Percentiles rank a stretch among this genome's conserved stretches.
Evolutionary conservation across 2,888 invertebrate species (phyloP).

Genomic region (Opisthograptis luteolata): DNA sequence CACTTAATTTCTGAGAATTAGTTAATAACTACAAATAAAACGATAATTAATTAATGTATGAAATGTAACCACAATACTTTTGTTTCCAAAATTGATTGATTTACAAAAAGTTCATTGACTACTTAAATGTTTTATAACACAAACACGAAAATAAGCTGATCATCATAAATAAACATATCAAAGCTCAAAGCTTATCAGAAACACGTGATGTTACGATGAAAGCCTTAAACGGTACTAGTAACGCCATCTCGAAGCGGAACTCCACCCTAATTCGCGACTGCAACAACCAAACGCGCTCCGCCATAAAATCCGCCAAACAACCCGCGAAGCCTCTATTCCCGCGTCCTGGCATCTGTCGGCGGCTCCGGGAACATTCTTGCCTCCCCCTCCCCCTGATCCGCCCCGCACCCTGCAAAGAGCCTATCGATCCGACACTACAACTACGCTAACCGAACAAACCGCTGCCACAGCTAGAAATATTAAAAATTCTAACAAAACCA

Average conservation of each 20-base stretch:
- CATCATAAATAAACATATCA: too few species aligned
- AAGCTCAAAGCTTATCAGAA: too few species aligned
- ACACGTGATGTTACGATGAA: too few species aligned
- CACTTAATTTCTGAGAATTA: too few species aligned
- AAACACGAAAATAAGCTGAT: too few species aligned
- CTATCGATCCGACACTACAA: slow-evolving; percentile 76
- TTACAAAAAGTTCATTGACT: too few species aligned
- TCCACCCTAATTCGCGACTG: slow-evolving; percentile 8
- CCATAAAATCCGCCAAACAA: slow-evolving; percentile 24
- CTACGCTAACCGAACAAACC: slow-evolving; percentile 67
- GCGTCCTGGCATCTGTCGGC: slow-evolving; percentile 71
- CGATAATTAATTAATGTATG: too few species aligned
- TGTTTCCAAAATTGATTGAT: too few species aligned
- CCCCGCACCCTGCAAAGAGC: slow-evolving; percentile 41
- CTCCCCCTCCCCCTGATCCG: slow-evolving; percentile 43
- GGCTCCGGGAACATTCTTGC: slow-evolving; percentile 53
- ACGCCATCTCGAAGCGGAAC: slow-evolving; percentile 30
- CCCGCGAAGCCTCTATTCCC: slow-evolving; percentile 44
- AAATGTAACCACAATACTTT: too few species aligned
- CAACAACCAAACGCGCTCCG: slow-evolving; percentile 27
- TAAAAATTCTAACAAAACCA: slow-evolving; percentile 54
- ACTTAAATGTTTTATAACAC: too few species aligned
- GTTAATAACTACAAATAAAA: too few species aligned
- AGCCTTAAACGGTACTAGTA: slow-evolving; percentile 11
- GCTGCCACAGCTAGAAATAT: slow-evolving; percentile 59